A percentile compares a stretch with the other conserved stretches of the same genome.
Evolutionary conservation across 2,888 invertebrate genomes (phyloP).

Genomic region (Aphrophora alni): DNA sequence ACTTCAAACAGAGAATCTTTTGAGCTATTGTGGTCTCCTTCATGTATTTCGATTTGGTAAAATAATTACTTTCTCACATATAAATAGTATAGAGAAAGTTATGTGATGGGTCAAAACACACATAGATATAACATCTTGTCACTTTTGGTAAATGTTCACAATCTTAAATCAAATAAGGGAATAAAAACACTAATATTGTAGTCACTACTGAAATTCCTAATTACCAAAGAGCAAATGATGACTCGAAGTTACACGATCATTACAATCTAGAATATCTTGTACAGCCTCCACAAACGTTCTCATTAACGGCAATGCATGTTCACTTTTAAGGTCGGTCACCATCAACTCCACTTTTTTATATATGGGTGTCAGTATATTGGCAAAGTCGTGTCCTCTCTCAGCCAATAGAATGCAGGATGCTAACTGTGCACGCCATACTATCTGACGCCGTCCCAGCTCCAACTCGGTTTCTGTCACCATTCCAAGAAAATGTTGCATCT

Average conservation of each 20-base stretch:
- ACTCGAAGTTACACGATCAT: conserved; percentile 53
- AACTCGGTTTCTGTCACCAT: background rate
- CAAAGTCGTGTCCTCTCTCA: conserved; percentile 38
- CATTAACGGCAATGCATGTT: conserved; percentile 48
- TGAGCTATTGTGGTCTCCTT: no score
- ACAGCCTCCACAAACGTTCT: conserved; percentile 56
- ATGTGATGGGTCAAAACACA: no score
- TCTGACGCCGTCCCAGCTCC: background rate
- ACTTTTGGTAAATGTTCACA: no score
- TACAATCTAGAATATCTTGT: conserved; percentile 55
- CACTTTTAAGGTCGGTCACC: background rate
- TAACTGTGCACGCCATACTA: conserved; percentile 40
- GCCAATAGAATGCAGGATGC: conserved; percentile 39
- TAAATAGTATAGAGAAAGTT: no score
- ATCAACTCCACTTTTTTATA: background rate
- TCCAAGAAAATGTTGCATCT: conserved; percentile 17
- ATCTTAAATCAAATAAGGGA: no score
- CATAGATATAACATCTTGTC: no score
- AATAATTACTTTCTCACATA: no score
- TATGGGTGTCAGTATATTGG: background rate
- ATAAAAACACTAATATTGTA: no score
- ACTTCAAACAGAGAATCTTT: no score
- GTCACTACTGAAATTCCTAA: no score
- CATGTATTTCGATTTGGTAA: no score
- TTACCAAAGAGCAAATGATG: conserved; percentile 47